Evolutionary conservation across 2,113 vertebrate species (phyloP), one percentile per base, ranked within the genome.

Genomic region (Serinus canaria): DNA sequence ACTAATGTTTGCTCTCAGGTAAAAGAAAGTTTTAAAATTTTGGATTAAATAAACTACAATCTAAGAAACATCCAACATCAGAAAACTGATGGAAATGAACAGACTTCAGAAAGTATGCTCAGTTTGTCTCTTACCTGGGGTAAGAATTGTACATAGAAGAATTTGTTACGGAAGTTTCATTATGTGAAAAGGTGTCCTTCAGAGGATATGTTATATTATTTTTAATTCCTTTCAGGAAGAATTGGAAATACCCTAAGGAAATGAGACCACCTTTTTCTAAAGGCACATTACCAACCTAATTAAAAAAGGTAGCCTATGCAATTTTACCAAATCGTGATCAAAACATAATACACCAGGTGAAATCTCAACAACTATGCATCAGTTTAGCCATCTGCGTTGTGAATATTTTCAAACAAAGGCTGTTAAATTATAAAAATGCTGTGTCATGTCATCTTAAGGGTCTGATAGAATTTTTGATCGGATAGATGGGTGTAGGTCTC

Each of bases 371-470:
- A 7, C 50, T 67, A 1, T 52, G 55, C 74, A 59, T 90, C 43
- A 25, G 41, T 70, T 86, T 56, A 81, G 76, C 68, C 16, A 24
- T 77, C n/a, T 13, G 43, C 13, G 27, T 77, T 87, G 37, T 92
- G 81, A 39, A 28, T 86, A 56, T 81, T 83, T 72, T 91, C 91
- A 87, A 35, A 89, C 49, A 63, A 87, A 90, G 52, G 69, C 83
- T 92, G 77, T 79, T 95, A 84, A 81, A 91, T 89, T 86, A 83
- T 76, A 87, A 89, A 94, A 95, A 92, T 91, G 64, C 73, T 31
- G 66, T 77, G 91, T 95, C 92, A 89, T 28, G 33, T 95, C 91
- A 81, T 68, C 55, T 83, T 86, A 86, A 89, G 44, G 30, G 68
- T 62, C 83, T 93, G 95, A 74, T 74, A n/a, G 85, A 93, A 77